A percentile compares a stretch with the other conserved stretches of the same genome.
Evolutionary conservation across 2,888 invertebrate genomes (phyloP).

Genomic region (Stratiomys singularior): DNA sequence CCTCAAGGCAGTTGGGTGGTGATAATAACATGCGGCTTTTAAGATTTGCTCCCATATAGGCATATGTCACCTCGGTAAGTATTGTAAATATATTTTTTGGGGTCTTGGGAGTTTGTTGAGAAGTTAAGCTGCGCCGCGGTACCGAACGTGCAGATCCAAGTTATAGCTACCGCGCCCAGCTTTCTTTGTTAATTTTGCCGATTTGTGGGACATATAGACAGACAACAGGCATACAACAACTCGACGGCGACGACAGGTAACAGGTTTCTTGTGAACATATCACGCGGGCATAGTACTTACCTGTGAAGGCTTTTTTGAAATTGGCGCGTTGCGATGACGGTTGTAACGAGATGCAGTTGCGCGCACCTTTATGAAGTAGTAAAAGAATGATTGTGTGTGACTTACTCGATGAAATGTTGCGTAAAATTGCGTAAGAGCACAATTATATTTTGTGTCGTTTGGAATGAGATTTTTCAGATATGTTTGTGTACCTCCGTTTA

Average conservation of each 20-base stretch:
- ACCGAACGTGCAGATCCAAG: neutral
- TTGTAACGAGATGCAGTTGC: neutral
- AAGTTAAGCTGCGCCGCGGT: too few species aligned
- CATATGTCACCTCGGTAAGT: neutral
- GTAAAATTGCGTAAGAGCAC: slow-evolving; percentile 6
- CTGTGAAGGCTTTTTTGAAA: neutral
- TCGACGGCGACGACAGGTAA: neutral
- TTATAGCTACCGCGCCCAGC: neutral
- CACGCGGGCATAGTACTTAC: neutral
- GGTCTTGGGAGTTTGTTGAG: neutral
- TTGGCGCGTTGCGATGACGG: neutral
- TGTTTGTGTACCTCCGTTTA: neutral
- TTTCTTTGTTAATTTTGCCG: slow-evolving; percentile 14
- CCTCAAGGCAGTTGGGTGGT: slow-evolving; percentile 1
- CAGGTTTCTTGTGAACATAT: neutral
- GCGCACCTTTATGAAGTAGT: slow-evolving; percentile 8
- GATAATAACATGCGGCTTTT: slow-evolving; percentile 5
- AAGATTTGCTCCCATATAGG: slow-evolving; percentile 6
- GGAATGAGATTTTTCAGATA: neutral
- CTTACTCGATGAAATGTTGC: slow-evolving; percentile 11
- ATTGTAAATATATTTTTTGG: neutral
- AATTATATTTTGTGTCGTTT: neutral
- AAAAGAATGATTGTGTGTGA: slow-evolving; percentile 9
- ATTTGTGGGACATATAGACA: neutral
- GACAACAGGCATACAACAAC: neutral